Base-by-base conservation (phyloP, 2,113 vertebrate species). In the Sciurus niger region DNA sequence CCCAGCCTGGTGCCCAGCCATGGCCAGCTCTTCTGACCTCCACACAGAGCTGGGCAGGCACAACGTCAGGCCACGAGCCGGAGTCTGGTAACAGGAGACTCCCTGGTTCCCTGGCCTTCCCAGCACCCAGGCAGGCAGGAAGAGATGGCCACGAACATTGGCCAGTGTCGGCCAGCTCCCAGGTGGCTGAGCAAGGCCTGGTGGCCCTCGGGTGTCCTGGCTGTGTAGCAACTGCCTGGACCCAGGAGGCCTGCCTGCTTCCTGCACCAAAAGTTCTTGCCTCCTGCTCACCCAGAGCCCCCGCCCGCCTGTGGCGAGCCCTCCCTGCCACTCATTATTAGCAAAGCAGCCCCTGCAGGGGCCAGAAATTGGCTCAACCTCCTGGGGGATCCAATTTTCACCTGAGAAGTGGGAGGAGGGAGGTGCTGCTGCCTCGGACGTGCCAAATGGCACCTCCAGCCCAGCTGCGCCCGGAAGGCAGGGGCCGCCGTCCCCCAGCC, bases 341-440 rank as follows among this genome's bases (percentile, higher is more conserved):
- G 22, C 20, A 6, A 16, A 4, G 40, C 53, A 25, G 82, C 22
- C 32, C 82, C 95, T 10, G 79, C 95, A 76, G 94, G 89, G 89
- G 92, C 93, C 58, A n/a, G 34, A 86, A 95, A 96, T 84, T 95
- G 97, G 68, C 25, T 70, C 55, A 72, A n/a, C 43, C 79, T 79
- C 92, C 95, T 3, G 37, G 37, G 96, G 70, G 96, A 93, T 96
- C 34, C 79, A 97, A 84, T 96, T 96, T 91, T 96, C 97, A 97
- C 97, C 94, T 77, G 63, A 40, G 89, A 32, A 30, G 53, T 7
- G 4, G 28, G 51, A 63, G 73, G 77, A 51, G 55, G 51, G 14
- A 60, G 43, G 4, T 25, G 24, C 28, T 25, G 24, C 28, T 2
- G 20, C 65, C 16, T 65, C 34, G 9, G 46, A 70, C 6, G 4